A percentile compares a stretch with the other conserved stretches of the same genome.
Conservation (phyloP, 2,888 invertebrate genomes). For the Apamea epomidion region DNA sequence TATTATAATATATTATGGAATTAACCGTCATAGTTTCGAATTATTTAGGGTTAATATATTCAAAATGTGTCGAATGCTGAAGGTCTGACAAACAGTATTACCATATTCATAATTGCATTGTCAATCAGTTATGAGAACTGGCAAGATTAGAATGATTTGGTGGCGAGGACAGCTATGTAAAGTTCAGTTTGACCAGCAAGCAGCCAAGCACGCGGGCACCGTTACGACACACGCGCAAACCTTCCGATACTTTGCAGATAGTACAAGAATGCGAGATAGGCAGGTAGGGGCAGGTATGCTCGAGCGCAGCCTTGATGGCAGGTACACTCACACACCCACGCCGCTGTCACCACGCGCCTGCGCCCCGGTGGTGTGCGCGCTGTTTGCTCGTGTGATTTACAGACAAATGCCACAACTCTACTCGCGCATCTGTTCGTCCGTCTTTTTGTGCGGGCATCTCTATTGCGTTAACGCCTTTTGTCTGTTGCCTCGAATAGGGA, state of each 20-base stretch:
- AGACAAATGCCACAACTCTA: constrained; percentile 84
- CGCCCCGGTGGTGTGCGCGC: constrained; percentile 73
- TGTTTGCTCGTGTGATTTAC: constrained; percentile 89
- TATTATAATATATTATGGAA: constrained; percentile 21
- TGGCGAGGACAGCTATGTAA: constrained; percentile 77
- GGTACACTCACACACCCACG: constrained; percentile 72
- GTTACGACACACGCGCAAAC: constrained; percentile 80
- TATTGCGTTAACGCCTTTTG: constrained; percentile 86
- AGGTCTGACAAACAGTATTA: constrained; percentile 77
- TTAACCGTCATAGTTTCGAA: constrained; percentile 40
- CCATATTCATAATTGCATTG: constrained; percentile 82
- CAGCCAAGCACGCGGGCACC: constrained; percentile 75
- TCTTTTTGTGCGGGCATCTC: constrained; percentile 82
- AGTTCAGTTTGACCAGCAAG: constrained; percentile 73
- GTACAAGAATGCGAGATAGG: constrained; percentile 85
- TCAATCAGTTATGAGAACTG: constrained; percentile 78
- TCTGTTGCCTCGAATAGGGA: constrained; percentile 69
- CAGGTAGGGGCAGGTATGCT: constrained; percentile 84
- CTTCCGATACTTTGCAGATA: constrained; percentile 84
- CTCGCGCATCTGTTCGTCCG: constrained; percentile 85
- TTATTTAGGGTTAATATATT: constrained; percentile 52
- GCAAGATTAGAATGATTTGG: constrained; percentile 74
- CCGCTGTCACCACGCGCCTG: constrained; percentile 58
- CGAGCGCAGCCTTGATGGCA: constrained; percentile 74
- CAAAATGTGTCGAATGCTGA: constrained; percentile 63